phyloP scores from a whole-genome alignment of 2,888 invertebrate genomes.

The Malthinus seriepunctatus region DNA sequence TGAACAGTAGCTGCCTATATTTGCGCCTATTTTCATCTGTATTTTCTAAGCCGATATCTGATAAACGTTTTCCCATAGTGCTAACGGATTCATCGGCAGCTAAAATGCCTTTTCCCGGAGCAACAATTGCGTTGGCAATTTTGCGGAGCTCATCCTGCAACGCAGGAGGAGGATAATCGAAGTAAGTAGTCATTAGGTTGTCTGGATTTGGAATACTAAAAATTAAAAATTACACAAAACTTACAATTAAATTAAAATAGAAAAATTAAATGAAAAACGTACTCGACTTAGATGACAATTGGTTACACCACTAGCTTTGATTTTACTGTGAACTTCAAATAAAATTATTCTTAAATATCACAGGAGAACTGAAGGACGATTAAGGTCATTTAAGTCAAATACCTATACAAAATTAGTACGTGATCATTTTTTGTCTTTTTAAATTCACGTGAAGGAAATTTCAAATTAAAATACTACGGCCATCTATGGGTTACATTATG shows the following conservation, averaged over 20 bases:
- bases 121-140: constrained; percentile 87
- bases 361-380: constrained; percentile 20
- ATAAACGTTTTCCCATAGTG: constrained; percentile 86
- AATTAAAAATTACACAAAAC: neutral
- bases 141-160: constrained; percentile 83
- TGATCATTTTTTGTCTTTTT: neutral
- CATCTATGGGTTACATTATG: neutral
- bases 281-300: neutral
- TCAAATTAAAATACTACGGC: neutral
- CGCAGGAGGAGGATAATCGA: constrained; percentile 77
- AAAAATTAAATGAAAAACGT: neutral
- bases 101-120: constrained; percentile 92
- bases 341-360: neutral
- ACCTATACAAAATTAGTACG: neutral
- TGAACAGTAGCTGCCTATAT: constrained; percentile 65
- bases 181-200: constrained; percentile 38
- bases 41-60: constrained; percentile 88
- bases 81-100: constrained; percentile 96
- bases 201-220: constrained; percentile 14
- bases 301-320: neutral
- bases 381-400: constrained; percentile 25
- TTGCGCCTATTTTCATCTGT: constrained; percentile 85
- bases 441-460: neutral
- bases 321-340: no score
- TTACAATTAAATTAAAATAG: neutral